Evolutionary conservation across 2,797 vertebrate genomes (phyloP), one percentile per base, ranked within the genome.

Genomic region (Anguilla megastoma): DNA sequence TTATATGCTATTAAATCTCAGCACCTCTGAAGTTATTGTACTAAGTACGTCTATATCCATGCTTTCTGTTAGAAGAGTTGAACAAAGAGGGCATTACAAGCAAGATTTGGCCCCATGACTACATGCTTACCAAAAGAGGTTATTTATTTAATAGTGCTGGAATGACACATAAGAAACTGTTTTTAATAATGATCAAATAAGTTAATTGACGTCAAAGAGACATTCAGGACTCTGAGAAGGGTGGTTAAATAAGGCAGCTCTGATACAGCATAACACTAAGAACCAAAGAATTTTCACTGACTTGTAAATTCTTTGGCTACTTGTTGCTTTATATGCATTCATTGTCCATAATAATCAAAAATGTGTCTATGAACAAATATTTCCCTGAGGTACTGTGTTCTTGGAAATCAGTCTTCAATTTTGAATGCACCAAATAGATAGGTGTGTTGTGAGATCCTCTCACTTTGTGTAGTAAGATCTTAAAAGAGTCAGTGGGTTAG

Each of bases 401-500:
- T 36, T 12, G 9, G 0, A 74, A 74, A 74, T 33, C 69, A 30
- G 27, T 69, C 24, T 36, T 33, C 2, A 12, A 4, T 79, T 41
- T 21, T 79, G 74, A 18, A 79, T 79, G 12, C 2, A 76, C 27
- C 14, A 41, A 76, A 36, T 16, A 36, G 10, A 41, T 76, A 24
- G 24, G 10, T 7, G 21, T 41, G 16, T 30, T 12, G 45, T 27
- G 3, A 76, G 12, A 33, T 79, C 36, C 52, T 71, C 41, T 66
- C 45, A 21, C 36, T 30, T 76, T 52, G 63, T 76, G 16, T 21
- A 79, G 83, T 2, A 76, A 79, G 16, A 36, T 87, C 45, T 74
- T 56, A 76, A 86, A 45, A 87, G 71, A 85, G 88, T 91, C 21
- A 54, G 8, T 88, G 60, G 84, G 90, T 86, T 33, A n/a, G 88